A percentile compares a stretch with the other conserved stretches of the same genome.
phyloP scores from a whole-genome alignment of 64 coral and sea anemone genomes.

The Montipora capricornis region DNA sequence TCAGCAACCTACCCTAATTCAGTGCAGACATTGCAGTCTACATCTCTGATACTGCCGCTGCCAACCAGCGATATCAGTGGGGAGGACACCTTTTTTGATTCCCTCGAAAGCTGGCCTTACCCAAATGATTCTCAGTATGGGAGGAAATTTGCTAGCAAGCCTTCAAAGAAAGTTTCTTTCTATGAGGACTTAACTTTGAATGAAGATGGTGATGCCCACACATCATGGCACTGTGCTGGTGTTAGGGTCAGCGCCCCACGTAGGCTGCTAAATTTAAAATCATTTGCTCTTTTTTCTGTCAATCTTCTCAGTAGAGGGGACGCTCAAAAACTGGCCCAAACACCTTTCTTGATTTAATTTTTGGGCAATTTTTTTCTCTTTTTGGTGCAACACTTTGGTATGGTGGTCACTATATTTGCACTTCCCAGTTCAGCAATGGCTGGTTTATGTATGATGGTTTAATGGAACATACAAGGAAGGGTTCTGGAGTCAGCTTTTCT shows the following conservation, averaged over 20 bases:
- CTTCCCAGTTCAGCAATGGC: slow-evolving; percentile 49
- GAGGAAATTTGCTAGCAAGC: slow-evolving; percentile 52
- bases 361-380: slow-evolving; percentile 32
- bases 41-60: slow-evolving; percentile 26
- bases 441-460: slow-evolving; percentile 77
- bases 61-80: not conserved
- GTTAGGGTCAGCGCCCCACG: too few species aligned
- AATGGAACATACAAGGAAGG: slow-evolving; percentile 38
- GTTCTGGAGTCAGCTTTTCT: slow-evolving; percentile 64
- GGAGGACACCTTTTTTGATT: not conserved
- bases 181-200: slow-evolving; percentile 39
- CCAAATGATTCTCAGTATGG: slow-evolving; percentile 10
- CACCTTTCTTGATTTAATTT: not conserved
- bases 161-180: slow-evolving; percentile 7
- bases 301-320: not conserved
- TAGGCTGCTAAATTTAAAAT: slow-evolving; percentile 55
- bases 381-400: slow-evolving; percentile 78
- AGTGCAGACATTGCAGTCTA: slow-evolving; percentile 26
- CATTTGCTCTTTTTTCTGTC: slow-evolving; percentile 25
- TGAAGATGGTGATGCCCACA: slow-evolving; percentile 15
- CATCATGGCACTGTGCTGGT: too few species aligned
- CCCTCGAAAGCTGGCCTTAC: not conserved
- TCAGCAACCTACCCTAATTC: not conserved
- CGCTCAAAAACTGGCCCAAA: slow-evolving; percentile 52
- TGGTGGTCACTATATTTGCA: slow-evolving; percentile 71